These are phyloP conservation scores for Enteromius paludinosus DNA, from an alignment of 2,797 vertebrate genomes.

Conservation along the genomic window DNA sequence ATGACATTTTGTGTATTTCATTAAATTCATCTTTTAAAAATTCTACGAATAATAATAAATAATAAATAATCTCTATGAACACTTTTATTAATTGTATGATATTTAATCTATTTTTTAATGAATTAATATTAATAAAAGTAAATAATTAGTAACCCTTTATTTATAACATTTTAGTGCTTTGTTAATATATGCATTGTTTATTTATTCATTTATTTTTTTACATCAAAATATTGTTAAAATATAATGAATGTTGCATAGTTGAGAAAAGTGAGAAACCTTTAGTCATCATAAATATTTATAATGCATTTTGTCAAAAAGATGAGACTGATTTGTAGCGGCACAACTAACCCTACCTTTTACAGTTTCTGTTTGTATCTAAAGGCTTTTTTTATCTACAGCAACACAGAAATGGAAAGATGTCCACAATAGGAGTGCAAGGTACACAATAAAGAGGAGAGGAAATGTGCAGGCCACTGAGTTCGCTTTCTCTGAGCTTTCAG, in stretches of 20 bases:
- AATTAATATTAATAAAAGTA: too few relatives aligned
- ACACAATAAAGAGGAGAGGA: constrained; percentile 1
- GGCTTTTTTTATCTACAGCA: neutral
- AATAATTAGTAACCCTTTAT: neutral
- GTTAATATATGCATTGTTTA: neutral
- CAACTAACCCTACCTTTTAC: neutral
- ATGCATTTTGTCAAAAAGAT: neutral
- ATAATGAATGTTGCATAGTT: neutral
- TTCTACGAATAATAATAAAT: neutral
- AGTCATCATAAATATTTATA: neutral
- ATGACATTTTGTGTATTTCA: neutral
- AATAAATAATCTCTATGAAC: too few relatives aligned
- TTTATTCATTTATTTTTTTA: neutral
- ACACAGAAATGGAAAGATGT: neutral
- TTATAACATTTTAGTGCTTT: neutral
- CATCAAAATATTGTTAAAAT: neutral
- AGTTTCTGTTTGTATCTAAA: neutral
- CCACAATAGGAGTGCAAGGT: neutral
- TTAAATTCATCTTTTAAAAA: neutral
- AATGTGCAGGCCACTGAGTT: constrained; percentile 28
- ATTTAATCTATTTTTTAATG: too few relatives aligned
- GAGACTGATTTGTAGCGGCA: neutral
- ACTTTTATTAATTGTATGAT: too few relatives aligned
- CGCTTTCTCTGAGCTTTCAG: constrained; percentile 31
- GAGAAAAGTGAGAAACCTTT: neutral